Conservation (phyloP, 2,888 invertebrate genomes). For the Bedellia somnulentella region DNA sequence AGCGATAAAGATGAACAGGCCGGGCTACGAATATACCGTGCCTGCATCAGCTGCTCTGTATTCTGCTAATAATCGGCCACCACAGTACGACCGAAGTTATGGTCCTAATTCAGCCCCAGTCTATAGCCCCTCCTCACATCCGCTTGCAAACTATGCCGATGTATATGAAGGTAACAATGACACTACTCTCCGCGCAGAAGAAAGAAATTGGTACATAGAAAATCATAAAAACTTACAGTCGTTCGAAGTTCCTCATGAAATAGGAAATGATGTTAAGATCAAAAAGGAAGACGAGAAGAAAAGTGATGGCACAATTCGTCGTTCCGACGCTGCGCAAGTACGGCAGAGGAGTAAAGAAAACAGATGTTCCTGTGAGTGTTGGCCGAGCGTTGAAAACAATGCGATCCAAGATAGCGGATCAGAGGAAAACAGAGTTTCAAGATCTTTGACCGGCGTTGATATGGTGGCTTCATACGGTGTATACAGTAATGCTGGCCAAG, state of each 20-base stretch:
- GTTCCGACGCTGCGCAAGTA: conserved; percentile 34
- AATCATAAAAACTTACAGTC: conserved; percentile 51
- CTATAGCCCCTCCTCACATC: conserved; percentile 47
- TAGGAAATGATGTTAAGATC: conserved; percentile 50
- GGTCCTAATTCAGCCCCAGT: conserved; percentile 30
- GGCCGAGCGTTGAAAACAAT: conserved; percentile 51
- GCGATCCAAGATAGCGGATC: conserved; percentile 25
- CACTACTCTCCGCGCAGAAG: conserved; percentile 52
- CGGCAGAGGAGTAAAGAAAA: conserved; percentile 49
- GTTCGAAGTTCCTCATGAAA: conserved; percentile 29
- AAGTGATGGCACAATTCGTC: conserved; percentile 31
- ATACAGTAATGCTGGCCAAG: conserved; percentile 44
- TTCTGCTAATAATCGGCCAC: conserved; percentile 36
- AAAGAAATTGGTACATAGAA: conserved; percentile 56
- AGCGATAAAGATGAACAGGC: conserved; percentile 55
- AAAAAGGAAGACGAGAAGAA: conserved; percentile 54
- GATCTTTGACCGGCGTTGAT: conserved; percentile 49
- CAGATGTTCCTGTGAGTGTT: conserved; percentile 54
- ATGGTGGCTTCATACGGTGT: conserved; percentile 59
- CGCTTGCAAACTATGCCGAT: conserved; percentile 51
- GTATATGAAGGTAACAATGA: conserved; percentile 57
- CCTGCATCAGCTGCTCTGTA: conserved; percentile 50
- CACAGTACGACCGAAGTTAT: conserved; percentile 49
- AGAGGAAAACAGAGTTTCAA: conserved; percentile 35
- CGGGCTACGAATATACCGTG: conserved; percentile 54